These are phyloP conservation scores for Tipula helvola DNA, from an alignment of 2,888 invertebrate genomes.

Conservation along the genomic window DNA sequence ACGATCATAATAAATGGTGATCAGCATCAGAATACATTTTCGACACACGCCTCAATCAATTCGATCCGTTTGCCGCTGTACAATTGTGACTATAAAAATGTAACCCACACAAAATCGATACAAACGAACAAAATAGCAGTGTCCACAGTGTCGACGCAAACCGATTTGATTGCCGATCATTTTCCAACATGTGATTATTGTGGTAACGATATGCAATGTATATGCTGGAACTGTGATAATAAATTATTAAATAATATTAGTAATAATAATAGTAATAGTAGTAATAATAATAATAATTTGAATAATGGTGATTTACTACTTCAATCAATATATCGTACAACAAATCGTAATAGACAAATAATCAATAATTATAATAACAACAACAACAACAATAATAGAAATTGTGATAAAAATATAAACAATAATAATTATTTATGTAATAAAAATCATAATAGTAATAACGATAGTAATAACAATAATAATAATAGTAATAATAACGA, in stretches of 20 bases:
- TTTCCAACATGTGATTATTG: constrained; percentile 25
- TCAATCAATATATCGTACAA: constrained; percentile 43
- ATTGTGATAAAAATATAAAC: constrained; percentile 6
- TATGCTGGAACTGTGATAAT: constrained; percentile 29
- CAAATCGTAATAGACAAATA: constrained; percentile 35
- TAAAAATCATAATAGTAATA: background rate
- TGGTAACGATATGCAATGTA: constrained; percentile 31
- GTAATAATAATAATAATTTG: constrained; percentile 13
- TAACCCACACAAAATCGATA: constrained; percentile 19
- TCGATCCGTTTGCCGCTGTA: constrained; percentile 22
- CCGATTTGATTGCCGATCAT: constrained; percentile 19
- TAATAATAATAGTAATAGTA: constrained; percentile 9
- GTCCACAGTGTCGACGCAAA: constrained; percentile 36
- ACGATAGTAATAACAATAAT: background rate
- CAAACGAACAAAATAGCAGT: constrained; percentile 27
- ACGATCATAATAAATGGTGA: background rate
- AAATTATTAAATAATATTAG: constrained; percentile 11
- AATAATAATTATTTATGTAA: constrained; percentile 10
- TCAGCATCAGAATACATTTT: constrained; percentile 12
- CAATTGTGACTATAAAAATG: background rate
- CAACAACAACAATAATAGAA: constrained; percentile 26
- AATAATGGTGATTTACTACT: constrained; percentile 42
- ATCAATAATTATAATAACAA: constrained; percentile 38
- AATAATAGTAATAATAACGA: constrained; percentile 9
- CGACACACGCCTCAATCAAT: constrained; percentile 19